Base-by-base conservation (phyloP, 2,888 invertebrate species). In the Andrena flavipes region DNA sequence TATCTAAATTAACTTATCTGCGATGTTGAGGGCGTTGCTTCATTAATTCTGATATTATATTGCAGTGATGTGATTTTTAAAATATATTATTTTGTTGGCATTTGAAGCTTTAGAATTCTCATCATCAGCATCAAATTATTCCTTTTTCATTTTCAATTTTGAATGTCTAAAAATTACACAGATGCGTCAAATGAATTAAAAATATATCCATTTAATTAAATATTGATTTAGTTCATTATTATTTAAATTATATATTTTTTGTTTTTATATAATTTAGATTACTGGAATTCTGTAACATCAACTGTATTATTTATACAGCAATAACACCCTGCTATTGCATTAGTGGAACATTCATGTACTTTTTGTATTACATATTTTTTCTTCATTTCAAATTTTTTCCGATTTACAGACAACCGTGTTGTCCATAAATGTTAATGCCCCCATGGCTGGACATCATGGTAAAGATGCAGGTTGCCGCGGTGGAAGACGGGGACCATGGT, bases 1-100 rank as follows among this genome's bases (percentile, higher is more conserved):
- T 13, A 49, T n/a, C 2, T 51, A 5, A 29, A 71, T 33, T 29
- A 74, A 51, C 2, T 60, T 68, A 64, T 63, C 29, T 42, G 1
- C n/a, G 48, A 35, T 16, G 48, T 30, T 71, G 42, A 68, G 56
- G 49, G 68, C 49, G 64, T 69, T 81, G 5, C 30, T 42, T 80
- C 80, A 80, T 80, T 42, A 13, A 42, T 54, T 8, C 13, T 51
- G 23, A 49, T 56, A 56, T 42, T 8, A 65, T 59, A 29, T 48
- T 48, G 1, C 26, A 62, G 4, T 59, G 7, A 51, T 5, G 13
- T 2, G 2, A 1, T 42, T 33, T 30, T 48, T 20, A 23, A 1
- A 23, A 60, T 30, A 60, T 60, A 29, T 16, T 30, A 30, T 60
- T 6, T 60, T 60, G 7, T 30, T 30, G 7, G 6, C 16, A 16